Evolutionary conservation across 2,113 vertebrate species (phyloP), one percentile per base, ranked within the genome.

Genomic region (Candoia aspera): DNA sequence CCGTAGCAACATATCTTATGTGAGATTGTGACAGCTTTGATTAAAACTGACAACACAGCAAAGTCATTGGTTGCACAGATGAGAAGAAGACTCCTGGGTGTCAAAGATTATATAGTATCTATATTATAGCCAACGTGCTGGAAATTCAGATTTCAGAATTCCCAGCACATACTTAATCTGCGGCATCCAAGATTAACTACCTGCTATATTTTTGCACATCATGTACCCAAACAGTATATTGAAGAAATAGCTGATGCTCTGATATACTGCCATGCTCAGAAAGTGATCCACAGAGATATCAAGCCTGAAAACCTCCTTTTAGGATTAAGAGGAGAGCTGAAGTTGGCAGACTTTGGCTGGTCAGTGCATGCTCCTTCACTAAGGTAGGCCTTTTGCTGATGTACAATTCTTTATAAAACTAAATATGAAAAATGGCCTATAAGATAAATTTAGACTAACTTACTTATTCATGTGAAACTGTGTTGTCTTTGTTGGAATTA

Each of bases 321-420:
- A 55, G 93, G 93, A 64, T 68, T 92, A 68, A 91, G 89, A 87
- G 93, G 93, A 6, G 93, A 94, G 59, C 57, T 94, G 60, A 94
- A 94, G 88, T 59, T 93, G 60, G 93, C 93, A 13, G 93, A 94
- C 68, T 94, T 94, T 62, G 93, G 93, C 19, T 94, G 93, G 93
- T 94, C 93, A 0, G 93, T 94, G 79, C 93, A 94, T 92, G 88
- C 93, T 33, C 91, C 84, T 6, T 94, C 93, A 5, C 84, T 87
- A n/a, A 94, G 88, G 93, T 94, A 86, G 19, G 53, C 37, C 4
- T 55, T 8, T 85, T 54, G 26, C 42, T 89, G 59, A 46, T 8
- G 2, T 57, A 29, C 17, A 84, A 15, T 29, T 83, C 68, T 58
- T 21, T 37, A 17, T 37, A 79, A 79, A 37, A 79, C 19, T 17